Evolutionary conservation across 2,888 invertebrate species (phyloP).

Genomic region (Clistopyga incitator): DNA sequence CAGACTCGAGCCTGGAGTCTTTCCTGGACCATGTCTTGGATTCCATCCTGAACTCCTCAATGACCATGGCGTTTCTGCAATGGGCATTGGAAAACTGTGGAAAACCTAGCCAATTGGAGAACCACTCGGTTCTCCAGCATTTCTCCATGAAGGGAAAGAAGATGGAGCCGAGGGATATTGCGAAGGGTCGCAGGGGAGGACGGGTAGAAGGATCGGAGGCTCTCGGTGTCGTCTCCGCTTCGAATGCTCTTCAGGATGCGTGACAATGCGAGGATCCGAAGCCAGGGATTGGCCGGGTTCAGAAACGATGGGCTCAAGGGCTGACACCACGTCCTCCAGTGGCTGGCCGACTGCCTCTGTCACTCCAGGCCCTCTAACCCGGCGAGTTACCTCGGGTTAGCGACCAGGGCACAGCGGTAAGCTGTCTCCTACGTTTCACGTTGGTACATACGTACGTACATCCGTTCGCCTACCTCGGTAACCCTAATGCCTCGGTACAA

Average conservation of each 20-base stretch:
- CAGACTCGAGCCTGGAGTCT: too few species aligned
- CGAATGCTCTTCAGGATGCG: conserved; percentile 46
- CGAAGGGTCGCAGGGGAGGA: conserved; percentile 24
- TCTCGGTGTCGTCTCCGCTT: neutral
- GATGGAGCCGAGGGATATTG: conserved; percentile 56
- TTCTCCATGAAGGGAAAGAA: conserved; percentile 37
- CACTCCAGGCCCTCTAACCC: conserved; percentile 21
- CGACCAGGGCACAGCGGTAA: conserved; percentile 65
- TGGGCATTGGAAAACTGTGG: too few species aligned
- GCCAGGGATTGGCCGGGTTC: conserved; percentile 53
- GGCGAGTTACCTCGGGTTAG: conserved; percentile 59
- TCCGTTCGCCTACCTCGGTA: conserved; percentile 41
- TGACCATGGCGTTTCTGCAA: too few species aligned
- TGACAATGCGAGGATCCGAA: conserved; percentile 62
- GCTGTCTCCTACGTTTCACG: conserved; percentile 59
- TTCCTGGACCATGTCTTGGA: too few species aligned
- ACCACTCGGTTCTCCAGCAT: too few species aligned
- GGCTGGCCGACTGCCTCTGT: conserved; percentile 30
- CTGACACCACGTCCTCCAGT: conserved; percentile 23
- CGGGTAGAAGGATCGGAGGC: conserved; percentile 3
- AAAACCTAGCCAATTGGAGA: too few species aligned
- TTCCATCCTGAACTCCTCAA: too few species aligned
- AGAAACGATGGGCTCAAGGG: conserved; percentile 35
- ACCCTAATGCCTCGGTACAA: conserved; percentile 31
- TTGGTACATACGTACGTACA: conserved; percentile 50